Base-by-base conservation (phyloP, 2,888 invertebrate species). In the Celastrina argiolus region DNA sequence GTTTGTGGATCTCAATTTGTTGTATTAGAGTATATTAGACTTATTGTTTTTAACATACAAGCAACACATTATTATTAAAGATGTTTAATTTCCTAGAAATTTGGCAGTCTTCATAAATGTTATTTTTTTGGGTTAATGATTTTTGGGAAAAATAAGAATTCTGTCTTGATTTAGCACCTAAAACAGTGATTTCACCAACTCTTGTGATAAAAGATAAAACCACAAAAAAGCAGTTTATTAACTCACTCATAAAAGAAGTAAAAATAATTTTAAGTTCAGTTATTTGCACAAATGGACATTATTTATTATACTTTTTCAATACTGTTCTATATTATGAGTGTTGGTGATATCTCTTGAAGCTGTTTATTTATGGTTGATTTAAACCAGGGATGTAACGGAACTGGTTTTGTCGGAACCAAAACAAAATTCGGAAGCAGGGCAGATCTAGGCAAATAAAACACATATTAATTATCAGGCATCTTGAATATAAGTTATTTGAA, bases 1-100 rank as follows among this genome's bases (percentile, higher is more conserved):
- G 34, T 59, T 34, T 12, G 59, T 36, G 59, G 59, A 59, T 59
- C 59, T 59, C 59, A 59, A 16, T 59, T 61, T 39, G 61, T 39
- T 36, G 16, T 59, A 59, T 31, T 56, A 59, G 10, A 10, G n/a
- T 5, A 39, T 18, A 10, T 12, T 34, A 22, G 36, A 16, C 61
- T 59, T 36, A 31, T 56, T 58, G 3, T 58, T 31, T 58, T 16
- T 58, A n/a, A 31, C 31, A 8, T 16, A 3, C 31, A 31, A 31
- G 16, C n/a, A 16, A 28, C 5, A 31, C 31, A 0, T 31, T 51
- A 4, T 12, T 51, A 51, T 10, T 51, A 22, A 45, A 18, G 10
- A 26, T 14, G 18, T 26, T 22, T 45, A 51, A 22, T 12, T 51
- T 51, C 22, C 51, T 51, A 51, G 51, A 22, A 51, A 51, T 22